phyloP scores from a whole-genome alignment of 2,113 vertebrate genomes.

The Ginglymostoma cirratum region DNA sequence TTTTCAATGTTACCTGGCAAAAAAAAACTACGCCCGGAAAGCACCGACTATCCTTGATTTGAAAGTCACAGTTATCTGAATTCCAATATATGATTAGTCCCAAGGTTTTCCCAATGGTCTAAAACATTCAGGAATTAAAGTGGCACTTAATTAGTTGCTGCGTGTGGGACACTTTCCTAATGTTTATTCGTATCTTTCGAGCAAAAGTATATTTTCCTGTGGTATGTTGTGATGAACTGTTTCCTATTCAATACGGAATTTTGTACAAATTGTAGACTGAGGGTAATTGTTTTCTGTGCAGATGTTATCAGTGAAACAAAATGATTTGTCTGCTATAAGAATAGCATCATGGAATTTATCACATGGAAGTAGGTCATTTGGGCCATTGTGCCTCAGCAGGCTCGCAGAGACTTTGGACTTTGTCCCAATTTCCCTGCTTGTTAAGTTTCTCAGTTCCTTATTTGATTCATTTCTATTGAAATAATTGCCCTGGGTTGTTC shows the following conservation, averaged over 20 bases:
- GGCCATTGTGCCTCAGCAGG: not conserved
- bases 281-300: not conserved
- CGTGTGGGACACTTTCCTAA: too few relatives aligned
- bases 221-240: too few relatives aligned
- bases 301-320: not conserved
- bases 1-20: too few relatives aligned
- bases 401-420: not conserved
- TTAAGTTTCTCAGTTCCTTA: not conserved
- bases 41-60: too few relatives aligned
- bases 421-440: not conserved
- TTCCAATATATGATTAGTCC: too few relatives aligned
- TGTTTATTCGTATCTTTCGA: not conserved
- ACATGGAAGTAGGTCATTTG: not conserved
- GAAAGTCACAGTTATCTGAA: too few relatives aligned
- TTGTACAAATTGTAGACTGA: not conserved
- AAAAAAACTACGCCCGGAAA: too few relatives aligned
- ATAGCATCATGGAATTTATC: not conserved
- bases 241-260: not conserved
- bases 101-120: not conserved
- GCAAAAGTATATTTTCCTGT: not conserved
- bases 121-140: not conserved
- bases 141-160: not conserved
- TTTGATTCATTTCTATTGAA: not conserved
- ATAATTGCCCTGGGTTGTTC: not conserved
- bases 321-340: not conserved